Evolutionary conservation across 1,140 invertebrate genomes (phyloP).

Genomic region (Polypedilum pembai): DNA sequence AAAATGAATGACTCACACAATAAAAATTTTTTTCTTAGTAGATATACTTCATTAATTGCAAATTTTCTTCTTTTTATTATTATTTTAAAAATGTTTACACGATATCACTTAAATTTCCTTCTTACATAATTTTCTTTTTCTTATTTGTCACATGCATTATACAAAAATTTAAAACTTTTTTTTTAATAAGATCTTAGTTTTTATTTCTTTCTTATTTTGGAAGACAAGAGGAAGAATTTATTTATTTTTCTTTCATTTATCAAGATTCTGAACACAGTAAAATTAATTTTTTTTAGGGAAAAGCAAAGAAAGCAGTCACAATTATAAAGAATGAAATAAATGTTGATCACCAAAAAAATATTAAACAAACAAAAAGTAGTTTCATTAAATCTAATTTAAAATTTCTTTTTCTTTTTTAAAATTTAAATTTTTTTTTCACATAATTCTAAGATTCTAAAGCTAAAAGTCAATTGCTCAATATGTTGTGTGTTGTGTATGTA

Average conservation of each 20-base stretch:
- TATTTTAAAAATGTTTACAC: neutral
- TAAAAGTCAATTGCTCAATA: too few species aligned
- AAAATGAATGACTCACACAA: too few species aligned
- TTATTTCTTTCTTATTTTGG: slow-evolving; percentile 5
- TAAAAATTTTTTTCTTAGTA: neutral
- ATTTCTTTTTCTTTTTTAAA: too few species aligned
- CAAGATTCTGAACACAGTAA: slow-evolving; percentile 17
- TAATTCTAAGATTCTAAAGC: too few species aligned
- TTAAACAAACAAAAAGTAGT: too few species aligned
- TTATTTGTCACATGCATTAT: neutral
- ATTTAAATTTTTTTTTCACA: too few species aligned
- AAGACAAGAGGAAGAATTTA: slow-evolving; percentile 5
- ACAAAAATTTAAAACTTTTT: too few species aligned
- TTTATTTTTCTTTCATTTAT: neutral
- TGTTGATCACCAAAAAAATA: too few species aligned
- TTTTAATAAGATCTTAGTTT: neutral
- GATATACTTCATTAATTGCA: neutral
- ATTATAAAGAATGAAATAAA: too few species aligned
- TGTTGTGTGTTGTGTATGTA: too few species aligned
- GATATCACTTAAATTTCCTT: neutral
- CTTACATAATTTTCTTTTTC: neutral
- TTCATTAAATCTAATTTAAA: too few species aligned
- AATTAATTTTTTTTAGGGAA: neutral
- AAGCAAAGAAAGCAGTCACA: neutral
- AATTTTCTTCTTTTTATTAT: neutral